phyloP scores from a whole-genome alignment of 2,113 vertebrate species.

The Danionella cerebrum region DNA sequence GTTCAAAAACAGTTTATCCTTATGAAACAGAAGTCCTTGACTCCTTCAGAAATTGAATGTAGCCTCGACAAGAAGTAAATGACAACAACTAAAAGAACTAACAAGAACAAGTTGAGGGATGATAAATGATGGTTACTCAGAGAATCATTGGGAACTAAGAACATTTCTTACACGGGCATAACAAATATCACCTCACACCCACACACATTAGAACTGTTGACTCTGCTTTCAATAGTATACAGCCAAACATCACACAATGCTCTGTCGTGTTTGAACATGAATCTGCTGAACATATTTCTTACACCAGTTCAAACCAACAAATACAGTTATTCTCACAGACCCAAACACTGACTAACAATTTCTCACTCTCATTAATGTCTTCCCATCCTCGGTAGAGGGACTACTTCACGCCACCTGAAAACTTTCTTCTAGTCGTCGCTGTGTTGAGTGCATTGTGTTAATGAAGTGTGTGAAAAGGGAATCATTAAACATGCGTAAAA shows the following conservation, averaged over 20 bases:
- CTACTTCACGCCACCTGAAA: neutral
- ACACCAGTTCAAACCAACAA: slow-evolving; percentile 12
- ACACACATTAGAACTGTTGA: neutral
- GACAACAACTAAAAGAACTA: neutral
- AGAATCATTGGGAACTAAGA: neutral
- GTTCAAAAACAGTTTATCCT: no score
- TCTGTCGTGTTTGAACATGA: slow-evolving; percentile 29
- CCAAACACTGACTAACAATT: slow-evolving; percentile 3
- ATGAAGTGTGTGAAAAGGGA: slow-evolving; percentile 15
- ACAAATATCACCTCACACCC: slow-evolving; percentile 2
- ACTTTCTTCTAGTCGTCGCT: neutral
- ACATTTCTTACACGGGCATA: neutral
- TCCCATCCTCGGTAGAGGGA: neutral
- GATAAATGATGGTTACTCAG: neutral
- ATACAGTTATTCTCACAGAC: neutral
- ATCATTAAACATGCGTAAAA: slow-evolving; percentile 16
- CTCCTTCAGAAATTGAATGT: no score
- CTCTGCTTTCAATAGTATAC: neutral
- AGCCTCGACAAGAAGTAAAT: neutral
- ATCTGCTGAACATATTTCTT: slow-evolving; percentile 2
- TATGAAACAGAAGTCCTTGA: no score
- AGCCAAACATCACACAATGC: neutral
- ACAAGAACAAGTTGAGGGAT: neutral
- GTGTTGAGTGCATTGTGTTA: slow-evolving; percentile 4
- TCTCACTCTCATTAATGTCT: slow-evolving; percentile 3